Conservation (phyloP, 2,797 vertebrate species). For the Poeciliopsis presidionis region DNA sequence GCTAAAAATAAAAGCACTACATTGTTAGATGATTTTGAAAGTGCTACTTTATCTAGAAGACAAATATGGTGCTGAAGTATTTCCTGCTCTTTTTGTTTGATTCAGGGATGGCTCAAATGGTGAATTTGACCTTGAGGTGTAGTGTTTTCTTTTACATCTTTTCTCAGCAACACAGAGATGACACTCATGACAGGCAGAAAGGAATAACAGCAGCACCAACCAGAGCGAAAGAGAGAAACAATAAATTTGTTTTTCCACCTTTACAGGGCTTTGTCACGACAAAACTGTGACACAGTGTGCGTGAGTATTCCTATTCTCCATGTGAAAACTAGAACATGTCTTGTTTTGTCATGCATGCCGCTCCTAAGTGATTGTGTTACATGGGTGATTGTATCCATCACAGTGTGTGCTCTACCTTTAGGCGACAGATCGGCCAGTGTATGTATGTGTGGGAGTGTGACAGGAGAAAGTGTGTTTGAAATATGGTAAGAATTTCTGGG, state of each 20-base stretch:
- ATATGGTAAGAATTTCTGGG: conserved; percentile 22
- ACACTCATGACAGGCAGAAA: neutral
- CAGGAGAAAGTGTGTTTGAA: conserved; percentile 27
- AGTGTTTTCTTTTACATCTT: neutral
- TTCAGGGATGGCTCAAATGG: conserved; percentile 12
- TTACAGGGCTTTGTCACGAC: conserved; percentile 1
- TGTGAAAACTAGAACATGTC: conserved; percentile 9
- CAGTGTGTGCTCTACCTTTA: conserved; percentile 1
- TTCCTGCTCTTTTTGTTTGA: conserved; percentile 3
- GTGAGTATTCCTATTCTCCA: conserved; percentile 1
- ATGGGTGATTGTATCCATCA: conserved; percentile 12
- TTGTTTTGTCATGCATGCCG: conserved; percentile 20
- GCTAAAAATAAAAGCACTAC: conserved; percentile 1
- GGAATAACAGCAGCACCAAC: neutral
- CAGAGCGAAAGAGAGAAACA: conserved; percentile 5
- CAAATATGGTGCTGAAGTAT: neutral
- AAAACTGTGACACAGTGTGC: conserved; percentile 19
- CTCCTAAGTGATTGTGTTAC: neutral
- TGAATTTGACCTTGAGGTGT: conserved; percentile 14
- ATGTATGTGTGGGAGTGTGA: conserved; percentile 20
- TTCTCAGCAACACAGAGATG: conserved; percentile 4
- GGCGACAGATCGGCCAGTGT: conserved; percentile 12
- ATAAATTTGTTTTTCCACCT: conserved; percentile 7
- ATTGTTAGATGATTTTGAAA: neutral
- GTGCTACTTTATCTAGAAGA: neutral